phyloP scores from a whole-genome alignment of 1,140 invertebrate species.

The Megathymus violae region DNA sequence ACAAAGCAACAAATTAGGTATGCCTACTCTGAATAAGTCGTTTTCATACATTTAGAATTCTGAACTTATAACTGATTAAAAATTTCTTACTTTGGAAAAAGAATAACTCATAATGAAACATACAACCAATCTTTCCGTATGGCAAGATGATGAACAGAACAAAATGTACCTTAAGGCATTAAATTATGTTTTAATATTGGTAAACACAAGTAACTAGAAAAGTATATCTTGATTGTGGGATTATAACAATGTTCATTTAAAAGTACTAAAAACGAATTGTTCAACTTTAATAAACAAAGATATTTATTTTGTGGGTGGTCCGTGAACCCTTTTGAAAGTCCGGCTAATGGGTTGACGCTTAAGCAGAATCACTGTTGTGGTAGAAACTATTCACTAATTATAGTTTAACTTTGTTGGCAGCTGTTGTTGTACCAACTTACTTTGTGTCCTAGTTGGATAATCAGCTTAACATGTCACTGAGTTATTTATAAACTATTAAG shows the following conservation, averaged over 20 bases:
- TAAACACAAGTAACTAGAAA: too few species aligned
- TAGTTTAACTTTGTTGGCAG: slow-evolving; percentile 18
- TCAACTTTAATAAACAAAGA: neutral
- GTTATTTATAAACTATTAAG: neutral
- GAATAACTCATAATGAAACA: too few species aligned
- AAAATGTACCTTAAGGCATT: too few species aligned
- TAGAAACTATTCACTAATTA: slow-evolving; percentile 17
- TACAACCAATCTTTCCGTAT: too few species aligned
- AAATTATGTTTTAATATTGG: too few species aligned
- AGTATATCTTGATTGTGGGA: too few species aligned
- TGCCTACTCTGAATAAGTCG: too few species aligned
- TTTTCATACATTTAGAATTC: too few species aligned
- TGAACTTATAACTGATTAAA: too few species aligned
- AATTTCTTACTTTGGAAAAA: too few species aligned
- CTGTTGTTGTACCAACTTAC: neutral
- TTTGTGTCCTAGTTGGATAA: slow-evolving; percentile 3
- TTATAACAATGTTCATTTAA: neutral
- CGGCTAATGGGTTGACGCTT: slow-evolving; percentile 5
- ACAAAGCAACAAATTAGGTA: too few species aligned
- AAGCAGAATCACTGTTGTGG: slow-evolving; percentile 5
- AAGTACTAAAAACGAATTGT: neutral
- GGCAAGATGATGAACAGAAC: too few species aligned
- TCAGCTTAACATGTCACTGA: slow-evolving; percentile 2
- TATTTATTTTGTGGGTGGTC: neutral
- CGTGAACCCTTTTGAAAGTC: neutral